Conservation (phyloP, 2,113 vertebrate genomes). For the Channa argus region DNA sequence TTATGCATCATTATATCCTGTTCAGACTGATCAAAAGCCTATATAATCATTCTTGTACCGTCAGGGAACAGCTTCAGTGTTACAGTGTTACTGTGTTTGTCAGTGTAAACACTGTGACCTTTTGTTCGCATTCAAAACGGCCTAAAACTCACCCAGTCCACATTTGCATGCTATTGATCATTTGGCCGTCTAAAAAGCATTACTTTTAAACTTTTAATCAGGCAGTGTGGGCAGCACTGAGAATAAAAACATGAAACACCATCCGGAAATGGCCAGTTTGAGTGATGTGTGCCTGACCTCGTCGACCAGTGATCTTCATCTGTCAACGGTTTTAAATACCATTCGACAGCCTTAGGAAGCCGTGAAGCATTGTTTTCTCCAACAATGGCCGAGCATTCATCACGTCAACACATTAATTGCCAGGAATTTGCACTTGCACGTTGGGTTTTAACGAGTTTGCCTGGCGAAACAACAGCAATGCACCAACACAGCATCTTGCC, state of each 20-base stretch:
- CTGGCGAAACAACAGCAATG: no score
- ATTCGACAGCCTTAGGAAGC: no score
- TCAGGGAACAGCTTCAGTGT: background rate
- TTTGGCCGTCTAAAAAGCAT: background rate
- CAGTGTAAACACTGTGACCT: background rate
- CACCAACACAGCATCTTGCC: no score
- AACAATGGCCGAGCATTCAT: no score
- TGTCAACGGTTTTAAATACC: no score
- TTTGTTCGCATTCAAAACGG: background rate
- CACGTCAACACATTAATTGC: no score
- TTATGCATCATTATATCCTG: background rate
- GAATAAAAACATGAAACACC: background rate
- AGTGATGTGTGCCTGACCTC: background rate
- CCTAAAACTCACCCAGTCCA: background rate
- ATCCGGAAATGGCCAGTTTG: background rate
- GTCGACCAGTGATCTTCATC: background rate
- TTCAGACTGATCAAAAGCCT: background rate
- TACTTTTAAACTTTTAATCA: background rate
- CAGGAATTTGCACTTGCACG: no score
- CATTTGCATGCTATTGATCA: background rate
- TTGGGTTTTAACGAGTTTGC: no score
- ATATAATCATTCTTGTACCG: background rate
- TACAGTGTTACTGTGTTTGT: background rate
- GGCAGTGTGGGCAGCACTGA: background rate
- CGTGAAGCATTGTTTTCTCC: no score